Base-by-base conservation (phyloP, 2,797 vertebrate species). In the Chanos chanos region DNA sequence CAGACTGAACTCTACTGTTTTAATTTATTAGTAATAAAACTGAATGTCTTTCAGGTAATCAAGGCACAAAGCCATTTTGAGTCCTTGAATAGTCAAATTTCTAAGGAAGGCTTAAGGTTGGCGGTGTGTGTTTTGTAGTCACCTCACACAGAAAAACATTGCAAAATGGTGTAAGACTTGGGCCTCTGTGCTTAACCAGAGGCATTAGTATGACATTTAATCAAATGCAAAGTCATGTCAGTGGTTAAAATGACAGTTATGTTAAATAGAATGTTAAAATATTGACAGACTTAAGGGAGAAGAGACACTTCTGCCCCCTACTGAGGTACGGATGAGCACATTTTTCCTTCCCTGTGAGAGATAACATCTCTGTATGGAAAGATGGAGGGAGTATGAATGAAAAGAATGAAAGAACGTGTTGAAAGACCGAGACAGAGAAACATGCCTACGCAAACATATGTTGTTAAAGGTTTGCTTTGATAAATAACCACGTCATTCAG, bases 11-110 rank as follows among this genome's bases (percentile, higher is more conserved):
- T 76, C 48, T 22, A 58, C 53, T 40, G 61, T 72, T 70, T 79
- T 73, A 82, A 81, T 79, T 68, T 69, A 67, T 64, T 66, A 71
- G 70, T 67, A 66, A 70, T 70, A 75, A 74, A 76, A 77, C 27
- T 64, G 69, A 74, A 39, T 4, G 60, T 62, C 52, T 74, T 62
- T 47, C 34, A 27, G 50, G 30, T 50, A 58, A 55, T 22, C 43
- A 73, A 75, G 67, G 61, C 61, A 71, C 62, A 70, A 63, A 68
- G 34, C 66, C 37, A 53, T 61, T 66, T 74, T 19, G 21, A 77
- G 75, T 69, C 63, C 54, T 56, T 16, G 6, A 53, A 34, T 0
- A 37, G 63, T 80, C 67, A 45, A 58, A 30, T 59, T 40, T 28
- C 34, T 24, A 58, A 51, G 47, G 10, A 36, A 39, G 28, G 7